phyloP scores from a whole-genome alignment of 2,113 vertebrate species.

The Plecotus auritus region DNA sequence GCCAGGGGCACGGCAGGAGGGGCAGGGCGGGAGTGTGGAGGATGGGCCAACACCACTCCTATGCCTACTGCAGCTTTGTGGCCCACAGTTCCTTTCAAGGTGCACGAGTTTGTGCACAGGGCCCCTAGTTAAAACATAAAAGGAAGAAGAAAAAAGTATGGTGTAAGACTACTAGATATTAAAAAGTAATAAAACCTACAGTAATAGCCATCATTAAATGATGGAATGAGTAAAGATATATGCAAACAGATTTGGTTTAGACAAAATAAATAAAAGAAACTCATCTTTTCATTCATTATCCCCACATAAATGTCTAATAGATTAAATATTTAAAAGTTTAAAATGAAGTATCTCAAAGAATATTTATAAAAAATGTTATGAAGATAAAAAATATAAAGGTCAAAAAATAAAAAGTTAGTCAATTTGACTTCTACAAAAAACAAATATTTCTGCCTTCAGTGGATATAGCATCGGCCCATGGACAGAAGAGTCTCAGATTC shows the following conservation, averaged over 20 bases:
- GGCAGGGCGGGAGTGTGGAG: too few relatives aligned
- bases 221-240: not conserved
- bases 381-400: not conserved
- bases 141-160: not conserved
- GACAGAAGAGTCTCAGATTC: too few relatives aligned
- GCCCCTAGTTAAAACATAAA: not conserved
- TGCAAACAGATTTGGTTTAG: not conserved
- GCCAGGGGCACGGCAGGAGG: too few relatives aligned
- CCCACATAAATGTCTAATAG: not conserved
- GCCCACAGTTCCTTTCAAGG: too few relatives aligned
- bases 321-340: not conserved
- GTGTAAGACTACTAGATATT: not conserved
- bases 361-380: not conserved
- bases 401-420: not conserved
- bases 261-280: not conserved
- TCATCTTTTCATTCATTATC: not conserved
- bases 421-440: conserved; percentile 8
- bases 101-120: too few relatives aligned
- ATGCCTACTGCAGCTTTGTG: too few relatives aligned
- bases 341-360: not conserved
- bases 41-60: too few relatives aligned
- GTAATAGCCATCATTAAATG: not conserved
- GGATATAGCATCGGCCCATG: too few relatives aligned
- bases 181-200: not conserved
- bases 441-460: not conserved